Evolutionary conservation across 2,113 vertebrate genomes (phyloP).

Genomic region (Anser brachyrhynchus): DNA sequence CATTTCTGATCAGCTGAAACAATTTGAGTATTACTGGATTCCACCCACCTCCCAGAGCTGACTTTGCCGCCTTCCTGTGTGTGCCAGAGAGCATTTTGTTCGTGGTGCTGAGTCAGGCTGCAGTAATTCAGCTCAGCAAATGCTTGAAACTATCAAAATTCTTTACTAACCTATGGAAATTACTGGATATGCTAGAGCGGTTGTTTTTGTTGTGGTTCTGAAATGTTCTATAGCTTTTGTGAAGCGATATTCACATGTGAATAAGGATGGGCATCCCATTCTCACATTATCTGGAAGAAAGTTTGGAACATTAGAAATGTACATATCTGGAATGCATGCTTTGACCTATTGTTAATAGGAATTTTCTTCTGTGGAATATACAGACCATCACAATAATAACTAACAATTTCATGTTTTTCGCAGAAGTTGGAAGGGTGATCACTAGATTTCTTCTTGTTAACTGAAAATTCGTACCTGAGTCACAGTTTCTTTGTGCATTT

Average conservation of each 20-base stretch:
- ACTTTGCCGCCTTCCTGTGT: neutral
- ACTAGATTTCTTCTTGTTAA: neutral
- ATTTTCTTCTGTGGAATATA: neutral
- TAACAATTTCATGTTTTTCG: neutral
- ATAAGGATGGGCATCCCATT: neutral
- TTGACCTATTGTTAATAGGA: neutral
- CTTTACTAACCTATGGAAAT: neutral
- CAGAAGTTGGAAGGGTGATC: neutral
- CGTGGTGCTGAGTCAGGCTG: neutral
- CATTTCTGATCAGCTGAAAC: neutral
- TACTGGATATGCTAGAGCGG: neutral
- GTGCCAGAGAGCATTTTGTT: neutral
- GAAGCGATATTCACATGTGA: neutral
- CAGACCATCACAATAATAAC: neutral
- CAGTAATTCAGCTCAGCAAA: neutral
- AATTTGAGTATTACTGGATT: neutral
- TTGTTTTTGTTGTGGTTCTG: neutral
- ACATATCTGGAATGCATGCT: neutral
- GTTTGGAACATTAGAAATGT: neutral
- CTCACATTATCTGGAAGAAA: neutral
- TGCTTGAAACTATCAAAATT: neutral
- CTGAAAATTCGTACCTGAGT: slow-evolving; percentile 1
- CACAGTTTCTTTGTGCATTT: neutral
- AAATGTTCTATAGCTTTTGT: neutral
- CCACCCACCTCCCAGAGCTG: neutral